Conservation (phyloP, 2,113 vertebrate genomes). For the Sylvia atricapilla region DNA sequence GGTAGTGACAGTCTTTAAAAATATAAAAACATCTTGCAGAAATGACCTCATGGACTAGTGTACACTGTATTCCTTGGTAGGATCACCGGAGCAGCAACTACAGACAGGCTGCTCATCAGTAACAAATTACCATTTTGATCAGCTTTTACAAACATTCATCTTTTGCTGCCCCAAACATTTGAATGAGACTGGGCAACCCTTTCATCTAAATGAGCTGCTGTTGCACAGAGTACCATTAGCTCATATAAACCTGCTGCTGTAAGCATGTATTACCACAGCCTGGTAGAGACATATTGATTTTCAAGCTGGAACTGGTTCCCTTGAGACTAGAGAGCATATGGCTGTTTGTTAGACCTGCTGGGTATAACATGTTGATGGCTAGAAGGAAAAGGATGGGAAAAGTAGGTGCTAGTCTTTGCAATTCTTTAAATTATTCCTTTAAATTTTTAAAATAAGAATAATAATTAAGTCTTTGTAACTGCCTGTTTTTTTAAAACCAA, state of each 20-base stretch:
- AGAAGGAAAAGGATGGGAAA: background rate
- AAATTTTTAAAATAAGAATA: background rate
- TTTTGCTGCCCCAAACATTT: background rate
- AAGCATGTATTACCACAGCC: conserved; percentile 58
- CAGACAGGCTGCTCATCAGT: background rate
- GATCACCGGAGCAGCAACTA: background rate
- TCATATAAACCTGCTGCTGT: conserved; percentile 58
- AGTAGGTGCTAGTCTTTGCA: background rate
- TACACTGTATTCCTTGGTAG: background rate
- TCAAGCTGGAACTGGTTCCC: conserved; percentile 48
- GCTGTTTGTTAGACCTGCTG: conserved; percentile 42
- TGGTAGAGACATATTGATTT: conserved; percentile 64
- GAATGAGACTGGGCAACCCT: conserved; percentile 4
- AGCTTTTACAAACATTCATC: background rate
- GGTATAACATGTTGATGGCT: conserved; percentile 5
- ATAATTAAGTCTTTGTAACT: background rate
- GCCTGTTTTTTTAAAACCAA: background rate
- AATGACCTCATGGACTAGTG: background rate
- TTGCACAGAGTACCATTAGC: conserved; percentile 14
- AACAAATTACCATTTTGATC: conserved; percentile 36
- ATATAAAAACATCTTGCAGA: background rate
- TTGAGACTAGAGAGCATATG: conserved; percentile 58
- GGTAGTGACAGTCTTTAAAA: background rate
- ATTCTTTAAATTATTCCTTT: background rate
- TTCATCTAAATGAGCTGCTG: conserved; percentile 59